These are phyloP conservation scores for Condylostylus longicornis DNA, from an alignment of 1,140 invertebrate species.

Conservation along the genomic window DNA sequence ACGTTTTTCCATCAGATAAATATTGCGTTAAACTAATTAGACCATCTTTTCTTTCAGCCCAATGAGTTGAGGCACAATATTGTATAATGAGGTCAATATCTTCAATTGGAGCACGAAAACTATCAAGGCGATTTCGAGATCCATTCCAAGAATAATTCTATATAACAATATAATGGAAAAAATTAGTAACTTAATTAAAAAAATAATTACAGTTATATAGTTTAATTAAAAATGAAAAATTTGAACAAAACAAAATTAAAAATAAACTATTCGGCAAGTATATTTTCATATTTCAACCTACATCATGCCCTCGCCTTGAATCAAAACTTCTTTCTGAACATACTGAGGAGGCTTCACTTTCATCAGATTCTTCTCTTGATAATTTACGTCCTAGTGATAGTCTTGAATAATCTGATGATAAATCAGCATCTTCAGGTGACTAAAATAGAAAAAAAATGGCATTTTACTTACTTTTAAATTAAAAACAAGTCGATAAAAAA, in stretches of 20 bases:
- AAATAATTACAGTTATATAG: slow-evolving; percentile 7
- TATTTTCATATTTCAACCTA: too few species aligned
- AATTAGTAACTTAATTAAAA: slow-evolving; percentile 8
- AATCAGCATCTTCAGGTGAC: slow-evolving; percentile 13
- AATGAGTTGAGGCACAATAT: slow-evolving; percentile 71
- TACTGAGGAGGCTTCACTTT: slow-evolving; percentile 88
- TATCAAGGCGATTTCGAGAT: slow-evolving; percentile 58
- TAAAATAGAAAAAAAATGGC: slow-evolving; percentile 1
- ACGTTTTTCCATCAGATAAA: slow-evolving; percentile 27
- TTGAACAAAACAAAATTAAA: too few species aligned
- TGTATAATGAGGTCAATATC: slow-evolving; percentile 80
- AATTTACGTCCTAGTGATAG: slow-evolving; percentile 23
- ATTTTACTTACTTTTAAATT: not conserved
- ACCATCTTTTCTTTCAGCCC: slow-evolving; percentile 86
- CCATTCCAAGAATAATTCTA: slow-evolving; percentile 66
- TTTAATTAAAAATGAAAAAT: too few species aligned
- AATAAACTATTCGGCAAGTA: too few species aligned
- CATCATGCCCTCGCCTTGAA: slow-evolving; percentile 63
- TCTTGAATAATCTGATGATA: slow-evolving; percentile 12
- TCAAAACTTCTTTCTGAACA: slow-evolving; percentile 84
- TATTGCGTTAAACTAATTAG: slow-evolving; percentile 55
- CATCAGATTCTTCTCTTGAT: slow-evolving; percentile 54
- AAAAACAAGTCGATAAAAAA: slow-evolving; percentile 2
- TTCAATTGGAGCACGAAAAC: slow-evolving; percentile 37
- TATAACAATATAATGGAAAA: too few species aligned